Percentiles rank a stretch among this genome's conserved stretches.
Conservation (phyloP, 2,113 vertebrate species). For the Bos javanicus region DNA sequence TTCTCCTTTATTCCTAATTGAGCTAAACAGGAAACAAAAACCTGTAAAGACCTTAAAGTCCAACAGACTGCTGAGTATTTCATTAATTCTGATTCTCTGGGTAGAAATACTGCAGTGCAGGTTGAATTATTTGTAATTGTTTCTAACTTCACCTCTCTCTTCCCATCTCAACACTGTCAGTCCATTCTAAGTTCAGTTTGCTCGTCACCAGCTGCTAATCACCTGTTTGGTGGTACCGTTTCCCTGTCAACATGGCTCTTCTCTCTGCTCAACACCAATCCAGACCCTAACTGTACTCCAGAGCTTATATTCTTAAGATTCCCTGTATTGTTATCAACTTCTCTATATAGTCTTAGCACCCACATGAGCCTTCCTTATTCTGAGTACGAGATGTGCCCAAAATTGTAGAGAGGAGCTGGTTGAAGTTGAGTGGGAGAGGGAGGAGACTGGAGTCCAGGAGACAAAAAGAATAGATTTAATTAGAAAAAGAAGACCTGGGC, state of each 20-base stretch:
- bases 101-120: background rate
- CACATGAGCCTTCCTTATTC: background rate
- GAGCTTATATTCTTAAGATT: background rate
- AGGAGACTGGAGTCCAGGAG: accelerated
- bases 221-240: background rate
- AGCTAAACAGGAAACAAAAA: background rate
- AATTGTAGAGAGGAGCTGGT: background rate
- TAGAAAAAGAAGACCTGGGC: background rate
- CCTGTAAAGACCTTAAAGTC: background rate
- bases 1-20: background rate
- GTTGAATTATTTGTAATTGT: background rate
- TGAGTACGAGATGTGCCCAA: background rate
- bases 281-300: background rate
- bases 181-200: background rate
- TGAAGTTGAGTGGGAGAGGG: no score
- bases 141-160: no score
- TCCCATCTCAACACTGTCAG: background rate
- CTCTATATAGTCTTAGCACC: background rate
- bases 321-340: background rate
- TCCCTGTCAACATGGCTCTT: no score
- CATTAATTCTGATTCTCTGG: background rate
- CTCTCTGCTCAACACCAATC: background rate
- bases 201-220: background rate
- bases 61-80: background rate
- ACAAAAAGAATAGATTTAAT: background rate